These are phyloP conservation scores for Physeter macrocephalus DNA, from an alignment of 2,113 vertebrate genomes.

Conservation along the genomic window DNA sequence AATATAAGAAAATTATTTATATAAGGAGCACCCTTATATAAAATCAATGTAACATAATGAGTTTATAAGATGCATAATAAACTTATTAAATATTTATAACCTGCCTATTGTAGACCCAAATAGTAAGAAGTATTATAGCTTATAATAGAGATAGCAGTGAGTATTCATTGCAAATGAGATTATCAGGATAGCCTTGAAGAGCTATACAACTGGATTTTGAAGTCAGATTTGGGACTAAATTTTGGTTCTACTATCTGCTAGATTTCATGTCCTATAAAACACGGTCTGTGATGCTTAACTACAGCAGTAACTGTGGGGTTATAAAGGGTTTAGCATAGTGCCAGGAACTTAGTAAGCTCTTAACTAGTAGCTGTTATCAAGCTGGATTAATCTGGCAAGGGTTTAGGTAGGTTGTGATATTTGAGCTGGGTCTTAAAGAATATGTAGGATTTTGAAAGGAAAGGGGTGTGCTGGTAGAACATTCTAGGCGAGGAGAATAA, in stretches of 20 bases:
- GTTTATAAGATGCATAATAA: not conserved
- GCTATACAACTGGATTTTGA: not conserved
- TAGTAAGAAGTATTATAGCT: not conserved
- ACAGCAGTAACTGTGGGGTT: not conserved
- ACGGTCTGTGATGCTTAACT: not conserved
- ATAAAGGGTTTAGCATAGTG: not conserved
- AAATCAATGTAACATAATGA: not conserved
- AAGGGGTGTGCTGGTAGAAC: not conserved
- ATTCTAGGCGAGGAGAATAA: not conserved
- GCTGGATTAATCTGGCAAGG: not conserved
- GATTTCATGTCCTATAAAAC: not conserved
- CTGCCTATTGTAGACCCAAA: not conserved
- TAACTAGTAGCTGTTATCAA: not conserved
- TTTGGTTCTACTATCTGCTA: not conserved
- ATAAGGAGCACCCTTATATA: not conserved
- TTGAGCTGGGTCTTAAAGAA: not conserved
- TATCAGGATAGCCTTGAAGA: not conserved
- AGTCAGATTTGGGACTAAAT: not conserved
- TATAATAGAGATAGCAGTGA: not conserved
- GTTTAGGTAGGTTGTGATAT: not conserved
- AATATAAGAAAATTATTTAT: not conserved
- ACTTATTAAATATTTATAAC: not conserved
- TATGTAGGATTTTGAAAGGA: not conserved
- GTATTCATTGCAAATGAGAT: not conserved
- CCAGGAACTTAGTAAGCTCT: not conserved